phyloP scores from a whole-genome alignment of 2,797 vertebrate species.

The Phrynocephalus forsythii region DNA sequence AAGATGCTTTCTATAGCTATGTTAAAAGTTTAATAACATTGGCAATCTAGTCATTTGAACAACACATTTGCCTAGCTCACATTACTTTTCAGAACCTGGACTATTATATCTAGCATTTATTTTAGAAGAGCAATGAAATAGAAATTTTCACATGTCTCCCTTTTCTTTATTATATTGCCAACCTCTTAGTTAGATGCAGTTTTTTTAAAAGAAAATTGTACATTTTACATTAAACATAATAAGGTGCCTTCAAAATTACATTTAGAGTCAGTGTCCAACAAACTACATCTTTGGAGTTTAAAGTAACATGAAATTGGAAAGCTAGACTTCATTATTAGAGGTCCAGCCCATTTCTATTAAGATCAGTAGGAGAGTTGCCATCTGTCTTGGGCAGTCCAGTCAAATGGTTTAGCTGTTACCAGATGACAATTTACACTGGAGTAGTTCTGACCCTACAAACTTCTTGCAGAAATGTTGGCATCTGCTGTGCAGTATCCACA shows the following conservation, averaged over 20 bases:
- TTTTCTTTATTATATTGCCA: not conserved
- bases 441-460: not conserved
- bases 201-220: not conserved
- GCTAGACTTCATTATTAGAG: not conserved
- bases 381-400: not conserved
- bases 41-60: slow-evolving; percentile 41
- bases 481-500: not conserved
- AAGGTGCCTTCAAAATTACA: not conserved
- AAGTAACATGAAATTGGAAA: not conserved
- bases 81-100: not conserved
- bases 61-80: slow-evolving; percentile 5
- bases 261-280: not conserved
- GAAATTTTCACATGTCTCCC: not conserved
- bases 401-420: not conserved
- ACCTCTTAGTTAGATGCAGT: not conserved
- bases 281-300: not conserved
- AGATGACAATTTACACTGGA: not conserved
- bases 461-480: not conserved
- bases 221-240: not conserved
- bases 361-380: not conserved
- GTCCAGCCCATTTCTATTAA: not conserved
- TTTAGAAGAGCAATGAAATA: slow-evolving; percentile 12
- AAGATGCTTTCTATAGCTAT: slow-evolving; percentile 13
- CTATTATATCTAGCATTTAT: not conserved
- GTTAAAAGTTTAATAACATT: slow-evolving; percentile 30